phyloP scores from a whole-genome alignment of 2,888 invertebrate genomes.

The Hedya salicella region DNA sequence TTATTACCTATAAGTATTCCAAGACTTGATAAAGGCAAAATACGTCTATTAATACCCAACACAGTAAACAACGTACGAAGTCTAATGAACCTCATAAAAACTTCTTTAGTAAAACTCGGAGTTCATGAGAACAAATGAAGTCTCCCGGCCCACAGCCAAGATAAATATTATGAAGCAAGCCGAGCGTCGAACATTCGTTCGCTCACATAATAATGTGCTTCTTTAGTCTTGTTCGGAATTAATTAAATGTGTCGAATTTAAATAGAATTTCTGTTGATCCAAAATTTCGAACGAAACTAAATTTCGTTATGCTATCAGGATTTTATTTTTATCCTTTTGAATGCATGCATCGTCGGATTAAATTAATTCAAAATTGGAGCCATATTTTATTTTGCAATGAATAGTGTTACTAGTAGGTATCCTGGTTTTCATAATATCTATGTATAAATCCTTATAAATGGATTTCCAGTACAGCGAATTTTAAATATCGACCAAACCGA shows the following conservation, averaged over 20 bases:
- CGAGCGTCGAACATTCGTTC: neutral
- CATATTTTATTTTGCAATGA: too few species aligned
- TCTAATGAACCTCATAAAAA: slow-evolving; percentile 6
- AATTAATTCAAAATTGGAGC: too few species aligned
- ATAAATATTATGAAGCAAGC: slow-evolving; percentile 14
- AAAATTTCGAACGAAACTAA: neutral
- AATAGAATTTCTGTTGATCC: slow-evolving; percentile 3
- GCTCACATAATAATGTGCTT: neutral
- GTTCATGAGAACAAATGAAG: slow-evolving; percentile 4
- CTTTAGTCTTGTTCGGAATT: neutral
- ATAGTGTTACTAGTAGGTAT: too few species aligned
- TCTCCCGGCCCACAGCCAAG: neutral
- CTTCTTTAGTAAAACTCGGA: slow-evolving; percentile 6
- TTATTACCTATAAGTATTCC: too few species aligned
- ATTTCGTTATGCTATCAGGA: too few species aligned
- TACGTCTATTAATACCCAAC: neutral
- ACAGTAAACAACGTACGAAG: neutral
- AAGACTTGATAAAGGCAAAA: too few species aligned
- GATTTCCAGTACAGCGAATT: too few species aligned
- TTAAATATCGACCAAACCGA: too few species aligned
- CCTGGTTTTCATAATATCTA: too few species aligned
- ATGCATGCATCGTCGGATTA: too few species aligned
- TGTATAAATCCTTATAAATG: too few species aligned
- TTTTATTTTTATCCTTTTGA: too few species aligned
- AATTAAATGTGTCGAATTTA: neutral